These are phyloP conservation scores for Sinopyrophorus schimmeli DNA, from an alignment of 2,888 invertebrate species.

Conservation along the genomic window DNA sequence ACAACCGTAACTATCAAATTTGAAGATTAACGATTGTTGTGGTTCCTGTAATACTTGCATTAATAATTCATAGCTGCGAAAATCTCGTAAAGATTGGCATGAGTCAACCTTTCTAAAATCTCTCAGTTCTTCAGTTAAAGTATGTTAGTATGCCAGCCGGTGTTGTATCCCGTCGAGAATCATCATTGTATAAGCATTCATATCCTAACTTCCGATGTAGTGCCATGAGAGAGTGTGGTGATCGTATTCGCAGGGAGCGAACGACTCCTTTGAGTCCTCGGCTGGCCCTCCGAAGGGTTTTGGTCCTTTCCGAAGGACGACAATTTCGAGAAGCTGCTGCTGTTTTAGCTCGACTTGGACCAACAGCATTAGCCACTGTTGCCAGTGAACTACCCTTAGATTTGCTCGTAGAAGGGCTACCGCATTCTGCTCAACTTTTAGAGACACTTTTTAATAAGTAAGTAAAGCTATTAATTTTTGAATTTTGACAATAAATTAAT, in stretches of 20 bases:
- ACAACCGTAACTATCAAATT: no score
- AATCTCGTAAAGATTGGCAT: no score
- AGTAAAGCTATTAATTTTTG: constrained; percentile 38
- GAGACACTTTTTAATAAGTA: constrained; percentile 79
- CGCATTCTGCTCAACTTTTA: constrained; percentile 82
- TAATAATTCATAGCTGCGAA: no score
- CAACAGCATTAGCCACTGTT: constrained; percentile 76
- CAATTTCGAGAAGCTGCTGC: constrained; percentile 91
- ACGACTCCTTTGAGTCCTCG: constrained; percentile 67
- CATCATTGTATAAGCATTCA: constrained; percentile 37
- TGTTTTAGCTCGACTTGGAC: constrained; percentile 77
- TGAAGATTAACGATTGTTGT: no score
- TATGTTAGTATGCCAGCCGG: constrained; percentile 45
- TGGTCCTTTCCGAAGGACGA: constrained; percentile 82
- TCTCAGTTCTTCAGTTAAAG: constrained; percentile 37
- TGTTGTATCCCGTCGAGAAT: constrained; percentile 31
- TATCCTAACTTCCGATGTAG: constrained; percentile 40
- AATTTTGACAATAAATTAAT: no score
- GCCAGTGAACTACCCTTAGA: constrained; percentile 83
- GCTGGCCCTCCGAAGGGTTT: constrained; percentile 68
- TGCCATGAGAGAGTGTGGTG: constrained; percentile 71
- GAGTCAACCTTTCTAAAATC: constrained; percentile 31
- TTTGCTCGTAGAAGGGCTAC: constrained; percentile 84
- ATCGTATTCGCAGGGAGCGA: constrained; percentile 70
- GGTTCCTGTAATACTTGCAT: no score